These are phyloP conservation scores for Pollimyrus isidori DNA, from an alignment of 2,113 vertebrate genomes.

Conservation along the genomic window DNA sequence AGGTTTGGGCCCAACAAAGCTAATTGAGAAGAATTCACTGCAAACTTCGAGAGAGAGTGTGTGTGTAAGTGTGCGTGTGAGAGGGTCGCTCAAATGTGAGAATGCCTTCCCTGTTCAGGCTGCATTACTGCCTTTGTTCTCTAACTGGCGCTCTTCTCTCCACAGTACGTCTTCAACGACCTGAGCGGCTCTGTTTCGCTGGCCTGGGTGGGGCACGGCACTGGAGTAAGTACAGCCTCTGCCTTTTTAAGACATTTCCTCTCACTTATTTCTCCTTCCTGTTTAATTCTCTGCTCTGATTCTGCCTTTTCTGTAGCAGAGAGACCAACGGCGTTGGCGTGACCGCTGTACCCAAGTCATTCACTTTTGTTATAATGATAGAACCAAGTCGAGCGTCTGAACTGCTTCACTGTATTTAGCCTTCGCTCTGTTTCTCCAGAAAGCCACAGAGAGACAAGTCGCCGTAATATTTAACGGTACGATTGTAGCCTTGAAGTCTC, in stretches of 20 bases:
- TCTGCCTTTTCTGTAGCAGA: background rate
- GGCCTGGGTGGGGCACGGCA: slow-evolving; percentile 86
- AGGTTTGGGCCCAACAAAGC: background rate
- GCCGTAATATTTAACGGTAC: background rate
- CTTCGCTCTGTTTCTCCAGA: background rate
- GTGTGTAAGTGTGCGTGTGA: background rate
- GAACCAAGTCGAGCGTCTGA: background rate
- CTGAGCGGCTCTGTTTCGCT: slow-evolving; percentile 78
- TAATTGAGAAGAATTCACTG: background rate
- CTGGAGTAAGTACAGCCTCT: slow-evolving; percentile 70
- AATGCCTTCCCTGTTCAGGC: background rate
- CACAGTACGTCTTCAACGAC: slow-evolving; percentile 70
- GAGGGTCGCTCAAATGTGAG: background rate
- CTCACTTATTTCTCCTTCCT: background rate
- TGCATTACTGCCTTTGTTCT: background rate
- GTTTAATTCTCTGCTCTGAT: background rate
- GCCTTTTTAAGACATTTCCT: background rate
- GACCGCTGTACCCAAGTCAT: background rate
- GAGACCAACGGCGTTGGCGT: background rate
- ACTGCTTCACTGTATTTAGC: background rate
- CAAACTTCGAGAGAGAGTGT: background rate
- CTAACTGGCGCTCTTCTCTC: slow-evolving; percentile 8
- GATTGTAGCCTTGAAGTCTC: background rate
- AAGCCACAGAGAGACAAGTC: background rate
- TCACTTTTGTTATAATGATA: background rate